phyloP scores from a whole-genome alignment of 2,888 invertebrate genomes.

The Drosophila rellima region DNA sequence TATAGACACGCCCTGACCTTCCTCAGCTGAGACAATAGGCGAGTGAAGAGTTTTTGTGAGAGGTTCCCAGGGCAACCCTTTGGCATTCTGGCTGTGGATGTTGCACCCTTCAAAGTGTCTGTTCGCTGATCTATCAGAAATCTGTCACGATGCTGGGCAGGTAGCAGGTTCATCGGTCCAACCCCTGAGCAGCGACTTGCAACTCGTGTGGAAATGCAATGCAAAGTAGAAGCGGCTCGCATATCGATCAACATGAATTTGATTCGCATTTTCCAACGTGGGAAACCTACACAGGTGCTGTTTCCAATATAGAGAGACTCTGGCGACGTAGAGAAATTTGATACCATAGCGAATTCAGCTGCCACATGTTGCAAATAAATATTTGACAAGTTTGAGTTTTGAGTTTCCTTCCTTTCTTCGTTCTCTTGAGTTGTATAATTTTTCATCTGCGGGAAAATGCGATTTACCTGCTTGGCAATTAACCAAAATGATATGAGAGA shows the following conservation, averaged over 20 bases:
- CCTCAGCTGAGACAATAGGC: constrained; percentile 13
- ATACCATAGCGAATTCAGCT: constrained; percentile 49
- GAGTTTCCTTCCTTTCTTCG: constrained; percentile 24
- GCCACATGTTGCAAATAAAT: constrained; percentile 62
- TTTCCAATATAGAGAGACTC: constrained; percentile 33
- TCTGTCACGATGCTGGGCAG: constrained; percentile 55
- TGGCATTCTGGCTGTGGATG: not conserved
- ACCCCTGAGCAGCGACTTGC: not conserved
- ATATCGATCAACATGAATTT: constrained; percentile 74
- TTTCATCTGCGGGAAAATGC: constrained; percentile 40
- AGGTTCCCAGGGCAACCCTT: constrained; percentile 53
- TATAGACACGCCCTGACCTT: constrained; percentile 2
- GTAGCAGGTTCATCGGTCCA: constrained; percentile 13
- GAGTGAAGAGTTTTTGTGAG: constrained; percentile 8
- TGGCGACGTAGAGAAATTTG: constrained; percentile 38
- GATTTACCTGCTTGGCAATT: constrained; percentile 64
- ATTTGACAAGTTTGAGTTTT: constrained; percentile 43
- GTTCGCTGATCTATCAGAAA: constrained; percentile 45
- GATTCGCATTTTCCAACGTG: constrained; percentile 75
- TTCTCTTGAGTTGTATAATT: constrained; percentile 38
- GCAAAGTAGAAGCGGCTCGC: constrained; percentile 30
- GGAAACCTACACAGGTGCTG: constrained; percentile 75
- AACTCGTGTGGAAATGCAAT: constrained; percentile 32
- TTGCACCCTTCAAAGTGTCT: constrained; percentile 42
- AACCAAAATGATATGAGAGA: constrained; percentile 65